Conservation (phyloP, 2,797 vertebrate species). For the Rhynchonycteris naso region DNA sequence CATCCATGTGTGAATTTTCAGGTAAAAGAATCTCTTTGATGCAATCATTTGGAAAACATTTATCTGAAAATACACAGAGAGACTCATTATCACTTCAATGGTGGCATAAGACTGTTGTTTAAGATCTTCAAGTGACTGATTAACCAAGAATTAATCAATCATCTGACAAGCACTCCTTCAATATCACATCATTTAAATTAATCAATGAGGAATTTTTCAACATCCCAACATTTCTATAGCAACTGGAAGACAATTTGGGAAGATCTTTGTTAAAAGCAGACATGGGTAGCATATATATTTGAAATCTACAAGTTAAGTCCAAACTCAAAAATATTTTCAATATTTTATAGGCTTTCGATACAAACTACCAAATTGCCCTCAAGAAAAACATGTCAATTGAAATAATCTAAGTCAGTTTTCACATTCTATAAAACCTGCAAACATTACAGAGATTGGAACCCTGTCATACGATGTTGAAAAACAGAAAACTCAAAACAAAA, state of each 20-base stretch:
- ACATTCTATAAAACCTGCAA: background rate
- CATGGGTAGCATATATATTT: background rate
- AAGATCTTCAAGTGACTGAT: background rate
- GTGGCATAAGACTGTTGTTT: background rate
- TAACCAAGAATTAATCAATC: constrained; percentile 16
- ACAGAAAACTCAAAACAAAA: constrained; percentile 26
- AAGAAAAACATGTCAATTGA: background rate
- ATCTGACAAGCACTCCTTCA: constrained; percentile 19
- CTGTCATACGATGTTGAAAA: background rate
- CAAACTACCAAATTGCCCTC: background rate
- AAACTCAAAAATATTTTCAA: constrained; percentile 40
- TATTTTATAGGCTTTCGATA: constrained; percentile 26
- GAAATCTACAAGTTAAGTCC: background rate
- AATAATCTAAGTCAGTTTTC: constrained; percentile 4
- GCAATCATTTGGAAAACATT: constrained; percentile 79
- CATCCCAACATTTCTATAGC: background rate
- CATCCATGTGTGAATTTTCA: constrained; percentile 74
- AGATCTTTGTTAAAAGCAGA: constrained; percentile 16
- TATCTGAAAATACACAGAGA: constrained; percentile 81
- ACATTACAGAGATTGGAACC: background rate
- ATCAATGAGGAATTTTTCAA: constrained; percentile 14
- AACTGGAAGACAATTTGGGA: background rate
- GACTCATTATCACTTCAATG: constrained; percentile 1
- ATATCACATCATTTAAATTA: constrained; percentile 37
- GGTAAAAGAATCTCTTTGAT: background rate